Conservation (phyloP, 2,113 vertebrate species). For the Seriola quinqueradiata region DNA sequence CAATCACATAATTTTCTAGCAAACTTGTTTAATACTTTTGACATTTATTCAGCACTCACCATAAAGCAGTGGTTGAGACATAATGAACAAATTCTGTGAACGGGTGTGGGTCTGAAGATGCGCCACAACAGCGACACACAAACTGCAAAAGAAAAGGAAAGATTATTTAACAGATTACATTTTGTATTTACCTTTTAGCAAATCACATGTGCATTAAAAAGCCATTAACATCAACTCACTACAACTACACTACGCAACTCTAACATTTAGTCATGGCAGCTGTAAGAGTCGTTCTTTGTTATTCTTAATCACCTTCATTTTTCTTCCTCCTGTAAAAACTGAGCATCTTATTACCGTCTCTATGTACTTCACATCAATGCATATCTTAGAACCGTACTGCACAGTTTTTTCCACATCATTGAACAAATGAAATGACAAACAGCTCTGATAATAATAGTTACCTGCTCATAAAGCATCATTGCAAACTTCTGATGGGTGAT, state of each 20-base stretch:
- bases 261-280: background rate
- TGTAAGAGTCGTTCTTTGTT: slow-evolving; percentile 3
- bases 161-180: background rate
- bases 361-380: background rate
- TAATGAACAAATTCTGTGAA: slow-evolving; percentile 98
- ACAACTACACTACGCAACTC: too few relatives aligned
- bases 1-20: slow-evolving; percentile 33
- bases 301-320: background rate
- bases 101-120: slow-evolving; percentile 95
- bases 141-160: slow-evolving; percentile 84
- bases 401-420: background rate
- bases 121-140: slow-evolving; percentile 95
- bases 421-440: background rate
- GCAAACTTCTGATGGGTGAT: slow-evolving; percentile 99
- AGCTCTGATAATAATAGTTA: slow-evolving; percentile 52
- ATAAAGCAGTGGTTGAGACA: slow-evolving; percentile 96
- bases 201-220: background rate
- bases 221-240: background rate
- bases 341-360: too few relatives aligned
- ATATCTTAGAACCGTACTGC: background rate
- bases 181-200: background rate
- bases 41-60: slow-evolving; percentile 86
- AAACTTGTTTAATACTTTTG: slow-evolving; percentile 36
- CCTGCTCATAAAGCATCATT: slow-evolving; percentile 99
- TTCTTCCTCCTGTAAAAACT: too few relatives aligned